Evolutionary conservation across 1,140 invertebrate genomes (phyloP), one percentile per base, ranked within the genome.

Genomic region (Kradibia gibbosae): DNA sequence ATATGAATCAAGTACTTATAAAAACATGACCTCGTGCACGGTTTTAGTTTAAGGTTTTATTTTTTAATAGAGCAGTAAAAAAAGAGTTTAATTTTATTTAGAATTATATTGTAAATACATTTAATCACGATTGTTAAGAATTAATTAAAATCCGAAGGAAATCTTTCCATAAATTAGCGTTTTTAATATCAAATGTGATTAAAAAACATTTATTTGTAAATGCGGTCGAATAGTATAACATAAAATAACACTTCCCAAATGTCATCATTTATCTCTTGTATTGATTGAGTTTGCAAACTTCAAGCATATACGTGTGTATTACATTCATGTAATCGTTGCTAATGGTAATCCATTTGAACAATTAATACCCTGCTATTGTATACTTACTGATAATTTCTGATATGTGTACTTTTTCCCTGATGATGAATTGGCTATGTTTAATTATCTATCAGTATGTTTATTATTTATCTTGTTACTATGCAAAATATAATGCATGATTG

Each of bases 1-100:
- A 74, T 65, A 28, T 45, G 0, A 75, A 77, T 74, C 60, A 81
- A 82, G 80, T 82, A 82, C 80, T 82, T 82, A 82, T 72, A 65
- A 70, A n/a, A 78, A 72, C 67, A 78, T 78, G 80, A 78, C 75
- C 75, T 82, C 67, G 45, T 57, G 42, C 55, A 78, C 65, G 62
- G 75, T 45, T 82, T 72, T 70, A 78, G 17, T 78, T 82, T 22
- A 50, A 78, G 36, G n/a, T n/a, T n/a, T n/a, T 34, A 13, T 28
- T 5, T 57, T 62, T 42, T 13, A 55, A 34, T 81, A 70, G 60
- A 81, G 31, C 13, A 76, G 25, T 67, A 42, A 75, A 55, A 39
- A 55, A 62, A 74, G 31, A 62, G 15, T 81, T 82, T 82, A 78
- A 78, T 82, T 77, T 34, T 60, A 77, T 62, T 77, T 81, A 10